Base-by-base conservation (phyloP, 2,113 vertebrate species). In the Channa argus region DNA sequence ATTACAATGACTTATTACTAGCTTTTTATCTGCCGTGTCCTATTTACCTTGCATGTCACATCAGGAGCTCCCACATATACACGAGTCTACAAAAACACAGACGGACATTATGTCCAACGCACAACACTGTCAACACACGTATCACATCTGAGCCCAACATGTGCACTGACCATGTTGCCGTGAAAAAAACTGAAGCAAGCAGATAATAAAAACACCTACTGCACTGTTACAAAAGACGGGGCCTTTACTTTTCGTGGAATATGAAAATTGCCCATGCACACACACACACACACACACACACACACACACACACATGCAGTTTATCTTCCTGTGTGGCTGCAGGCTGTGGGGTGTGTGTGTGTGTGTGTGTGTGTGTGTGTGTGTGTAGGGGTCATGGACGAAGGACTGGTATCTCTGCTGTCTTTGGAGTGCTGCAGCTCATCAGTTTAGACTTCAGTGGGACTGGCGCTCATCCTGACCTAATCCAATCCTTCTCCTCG, bases 381-480 rank as follows among this genome's bases (percentile, higher is more conserved):
- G 24, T 24, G 77, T 69, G 55, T 47, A 44, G 76, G 83, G 88
- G 87, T 89, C 84, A 88, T 81, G 45, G 70, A 85, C 83, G 82
- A 86, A 82, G 89, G 89, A 89, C 92, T 62, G 79, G 83, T 91
- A 93, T 94, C 91, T 84, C 67, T 24, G 54, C 82, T 81, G 84
- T 86, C 84, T 92, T 92, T 92, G 86, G 90, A 94, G 88, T 75
- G 86, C 89, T 63, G 91, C 85, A 79, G 87, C 88, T 92, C 91
- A 87, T 93, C 93, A 85, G 80, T 92, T 92, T 84, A 79, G 84
- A 92, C 91, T 93, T 92, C 80, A 92, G 82, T 91, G 87, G 91
- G 87, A 88, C 82, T 38, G 6, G 14, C 45, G 76, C 87, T 88
- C 84, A 82, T 89, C 88, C 88, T 85, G 84, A 88, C 93, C 91